Evolutionary conservation across 2,113 vertebrate genomes (phyloP).

Genomic region (Ptychochromis oligacanthus): DNA sequence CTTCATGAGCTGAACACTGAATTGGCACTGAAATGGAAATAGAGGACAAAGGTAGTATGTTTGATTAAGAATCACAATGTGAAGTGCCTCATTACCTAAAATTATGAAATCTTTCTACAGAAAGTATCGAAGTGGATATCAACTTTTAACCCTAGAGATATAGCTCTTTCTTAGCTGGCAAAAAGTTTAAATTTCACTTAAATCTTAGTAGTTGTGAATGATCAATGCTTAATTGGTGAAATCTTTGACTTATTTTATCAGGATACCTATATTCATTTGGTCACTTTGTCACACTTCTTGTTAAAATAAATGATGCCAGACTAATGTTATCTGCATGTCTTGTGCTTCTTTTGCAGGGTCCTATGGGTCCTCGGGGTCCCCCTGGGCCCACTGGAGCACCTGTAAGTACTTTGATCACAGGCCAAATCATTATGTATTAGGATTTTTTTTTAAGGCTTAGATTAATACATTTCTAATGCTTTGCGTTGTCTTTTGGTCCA

Average conservation of each 20-base stretch:
- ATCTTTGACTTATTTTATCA: neutral
- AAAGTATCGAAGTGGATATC: neutral
- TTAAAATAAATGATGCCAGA: neutral
- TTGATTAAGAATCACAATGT: neutral
- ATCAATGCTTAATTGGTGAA: neutral
- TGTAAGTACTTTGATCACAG: conserved; percentile 80
- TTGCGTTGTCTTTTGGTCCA: conserved; percentile 20
- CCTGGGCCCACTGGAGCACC: conserved; percentile 90
- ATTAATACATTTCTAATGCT: conserved; percentile 5
- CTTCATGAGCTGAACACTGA: neutral
- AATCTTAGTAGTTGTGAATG: neutral
- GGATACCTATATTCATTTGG: neutral
- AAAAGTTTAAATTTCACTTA: neutral
- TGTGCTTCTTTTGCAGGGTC: conserved; percentile 81
- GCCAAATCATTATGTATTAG: neutral
- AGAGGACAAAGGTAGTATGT: neutral
- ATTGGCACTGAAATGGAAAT: neutral
- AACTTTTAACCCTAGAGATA: neutral
- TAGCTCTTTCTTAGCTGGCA: neutral
- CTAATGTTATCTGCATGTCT: neutral
- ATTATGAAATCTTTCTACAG: neutral
- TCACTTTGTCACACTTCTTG: neutral
- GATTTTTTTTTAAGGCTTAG: too few species aligned
- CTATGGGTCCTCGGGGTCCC: conserved; percentile 95
- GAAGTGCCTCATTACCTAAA: neutral